Evolutionary conservation across 2,888 invertebrate genomes (phyloP), one percentile per base, ranked within the genome.

Genomic region (Sminthurides aquaticus): DNA sequence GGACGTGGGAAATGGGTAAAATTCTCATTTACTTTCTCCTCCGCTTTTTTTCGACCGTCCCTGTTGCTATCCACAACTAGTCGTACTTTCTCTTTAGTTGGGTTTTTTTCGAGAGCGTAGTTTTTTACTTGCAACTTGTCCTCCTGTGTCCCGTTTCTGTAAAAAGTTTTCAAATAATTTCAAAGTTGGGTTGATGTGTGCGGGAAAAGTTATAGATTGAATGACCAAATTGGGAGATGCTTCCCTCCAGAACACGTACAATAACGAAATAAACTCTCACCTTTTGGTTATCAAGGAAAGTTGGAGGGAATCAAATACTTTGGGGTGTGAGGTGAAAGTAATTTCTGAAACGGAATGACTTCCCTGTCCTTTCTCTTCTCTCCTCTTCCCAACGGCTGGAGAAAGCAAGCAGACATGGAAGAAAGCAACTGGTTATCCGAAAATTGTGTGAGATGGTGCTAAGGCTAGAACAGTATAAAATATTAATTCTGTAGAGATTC

Each of bases 131-230:
- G 43, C 43, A 34, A 34, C 43, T 34, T 34, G 43, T 62, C 62
- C 57, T 62, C 43, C 49, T 20, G 56, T 62, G 58, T 59, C 60
- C 59, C 59, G 28, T 56, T 62, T 54, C 28, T 29, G 48, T 26
- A 25, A 49, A 61, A 66, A 66, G 62, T 66, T 66, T 66, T 66
- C 66, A 57, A 66, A 66, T 66, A 66, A 66, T 66, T 66, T 66
- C 54, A 28, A 66, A 66, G 56, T 61, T 66, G 55, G 60, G 60
- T 57, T 56, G 57, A 63, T 57, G 60, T 57, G 57, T 26, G 60
- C 49, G 28, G 28, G 60, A 49, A n/a, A 25, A 28, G 8, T 2
- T 57, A n/a, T 20, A 3, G 43, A 34, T 34, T 11, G 55, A 61
- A 61, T 61, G 61, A 54, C 55, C 61, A 61, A 61, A 55, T 61